Evolutionary conservation across 2,113 vertebrate species (phyloP).

Genomic region (Theristicus caerulescens): DNA sequence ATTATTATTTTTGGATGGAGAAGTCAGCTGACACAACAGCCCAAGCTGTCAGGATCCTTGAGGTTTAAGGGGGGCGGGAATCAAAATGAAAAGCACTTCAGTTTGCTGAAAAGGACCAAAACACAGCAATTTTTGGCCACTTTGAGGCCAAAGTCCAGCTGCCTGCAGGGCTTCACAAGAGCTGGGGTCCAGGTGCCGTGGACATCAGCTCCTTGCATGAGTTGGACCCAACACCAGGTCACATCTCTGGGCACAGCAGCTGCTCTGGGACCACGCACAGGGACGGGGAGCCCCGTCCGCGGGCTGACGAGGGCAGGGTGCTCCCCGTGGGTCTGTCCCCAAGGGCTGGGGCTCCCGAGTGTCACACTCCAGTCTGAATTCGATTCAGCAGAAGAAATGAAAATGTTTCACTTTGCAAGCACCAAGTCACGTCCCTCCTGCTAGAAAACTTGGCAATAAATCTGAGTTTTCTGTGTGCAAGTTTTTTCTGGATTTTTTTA

Average conservation of each 20-base stretch:
- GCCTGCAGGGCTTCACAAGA: fast-evolving
- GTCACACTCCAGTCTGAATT: neutral
- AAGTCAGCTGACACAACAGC: neutral
- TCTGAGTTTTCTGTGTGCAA: fast-evolving
- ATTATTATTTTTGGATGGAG: slow-evolving; percentile 18
- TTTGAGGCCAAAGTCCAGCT: neutral
- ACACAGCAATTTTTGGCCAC: neutral
- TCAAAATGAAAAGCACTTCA: neutral
- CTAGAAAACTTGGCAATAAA: neutral
- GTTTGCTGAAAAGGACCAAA: neutral
- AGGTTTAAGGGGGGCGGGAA: neutral
- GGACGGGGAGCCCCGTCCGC: fast-evolving
- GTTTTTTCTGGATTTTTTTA: neutral
- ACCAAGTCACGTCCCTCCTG: neutral
- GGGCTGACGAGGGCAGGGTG: neutral
- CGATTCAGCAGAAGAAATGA: neutral
- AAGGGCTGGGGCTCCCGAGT: neutral
- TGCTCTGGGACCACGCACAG: neutral
- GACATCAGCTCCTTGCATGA: fast-evolving
- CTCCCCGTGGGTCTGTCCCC: neutral
- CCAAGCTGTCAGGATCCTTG: neutral
- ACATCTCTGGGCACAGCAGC: neutral
- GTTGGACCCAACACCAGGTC: neutral
- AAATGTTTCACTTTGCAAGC: fast-evolving
- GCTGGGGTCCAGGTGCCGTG: neutral